Percentiles rank a stretch among this genome's conserved stretches.
Conservation (phyloP, 2,797 vertebrate genomes). For the Anniella stebbinsi region DNA sequence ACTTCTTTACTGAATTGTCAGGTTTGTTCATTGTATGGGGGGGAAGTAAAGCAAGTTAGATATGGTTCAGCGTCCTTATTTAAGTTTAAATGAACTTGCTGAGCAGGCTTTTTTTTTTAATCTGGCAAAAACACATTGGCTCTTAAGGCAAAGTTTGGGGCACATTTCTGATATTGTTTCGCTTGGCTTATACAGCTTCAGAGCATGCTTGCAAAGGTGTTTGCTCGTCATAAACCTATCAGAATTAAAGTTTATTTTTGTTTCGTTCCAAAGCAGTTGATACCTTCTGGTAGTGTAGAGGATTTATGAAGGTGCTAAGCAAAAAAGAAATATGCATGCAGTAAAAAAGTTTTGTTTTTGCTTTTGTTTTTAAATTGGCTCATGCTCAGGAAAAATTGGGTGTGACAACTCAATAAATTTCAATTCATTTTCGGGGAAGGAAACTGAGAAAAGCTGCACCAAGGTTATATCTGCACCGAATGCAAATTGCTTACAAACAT, state of each 20-base stretch:
- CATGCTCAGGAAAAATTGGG: not conserved
- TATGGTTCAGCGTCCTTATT: constrained; percentile 7
- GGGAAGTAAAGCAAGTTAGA: not conserved
- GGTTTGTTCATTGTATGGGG: constrained; percentile 1
- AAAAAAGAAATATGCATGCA: not conserved
- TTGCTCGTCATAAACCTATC: no score
- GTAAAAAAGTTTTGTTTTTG: not conserved
- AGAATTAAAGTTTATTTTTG: not conserved
- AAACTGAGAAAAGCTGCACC: not conserved
- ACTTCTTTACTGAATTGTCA: not conserved
- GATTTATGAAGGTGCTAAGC: not conserved
- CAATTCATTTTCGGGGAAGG: not conserved
- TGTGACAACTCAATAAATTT: not conserved
- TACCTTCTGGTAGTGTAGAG: not conserved
- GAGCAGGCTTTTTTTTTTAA: constrained; percentile 13
- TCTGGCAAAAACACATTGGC: not conserved
- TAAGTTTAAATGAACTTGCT: constrained; percentile 32
- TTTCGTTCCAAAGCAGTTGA: not conserved
- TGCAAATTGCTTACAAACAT: not conserved
- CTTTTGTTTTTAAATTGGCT: not conserved
- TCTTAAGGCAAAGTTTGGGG: not conserved
- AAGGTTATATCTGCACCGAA: not conserved
- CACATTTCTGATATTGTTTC: not conserved
- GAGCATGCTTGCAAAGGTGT: not conserved
- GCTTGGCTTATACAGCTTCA: not conserved